Base-by-base conservation (phyloP, 2,113 vertebrate species). In the Phalacrocorax pelagicus region DNA sequence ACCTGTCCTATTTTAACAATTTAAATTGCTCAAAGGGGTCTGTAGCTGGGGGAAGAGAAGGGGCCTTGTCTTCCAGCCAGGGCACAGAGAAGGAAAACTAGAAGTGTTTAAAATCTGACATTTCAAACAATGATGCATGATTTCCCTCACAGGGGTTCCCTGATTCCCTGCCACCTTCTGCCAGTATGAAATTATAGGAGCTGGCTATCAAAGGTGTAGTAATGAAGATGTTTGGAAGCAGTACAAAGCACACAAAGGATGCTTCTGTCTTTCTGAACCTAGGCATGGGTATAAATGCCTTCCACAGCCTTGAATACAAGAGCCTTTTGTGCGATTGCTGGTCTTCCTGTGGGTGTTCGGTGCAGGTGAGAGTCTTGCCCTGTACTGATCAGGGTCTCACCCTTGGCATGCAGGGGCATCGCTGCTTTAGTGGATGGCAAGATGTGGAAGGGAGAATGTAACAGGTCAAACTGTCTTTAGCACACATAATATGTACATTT, bases 341-440 rank as follows among this genome's bases (percentile, higher is more conserved):
- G 22, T 30, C 54, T 34, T 17, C 21, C 47, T 1, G 3, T 7
- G 59, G 46, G 20, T 24, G 18, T 30, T 63, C 49, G 49, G 26
- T 22, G 30, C 51, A 22, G 67, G 15, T 2, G 9, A 9, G 10
- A 6, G 21, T 36, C 46, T 57, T 10, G 0, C 46, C 44, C 15
- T 16, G 49, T 3, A 1, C n/a, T 36, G 27, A 3, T 13, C 0
- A 0, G 19, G 27, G 8, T n/a, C 55, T 52, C 1, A 0, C 6
- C 10, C 46, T 32, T 44, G 32, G 34, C 4, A 1, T 4, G 3
- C 34, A 1, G 1, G 40, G 54, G 1, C 27, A 10, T 27, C 0
- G 0, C 34, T 30, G 62, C 40, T 22, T 44, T 19, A 11, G 6
- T n/a, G 70, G 3, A 17, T 85, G 29, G 8, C 30, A 34, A 30